Conservation (phyloP, 2,113 vertebrate species). For the Ctenomys sociabilis region DNA sequence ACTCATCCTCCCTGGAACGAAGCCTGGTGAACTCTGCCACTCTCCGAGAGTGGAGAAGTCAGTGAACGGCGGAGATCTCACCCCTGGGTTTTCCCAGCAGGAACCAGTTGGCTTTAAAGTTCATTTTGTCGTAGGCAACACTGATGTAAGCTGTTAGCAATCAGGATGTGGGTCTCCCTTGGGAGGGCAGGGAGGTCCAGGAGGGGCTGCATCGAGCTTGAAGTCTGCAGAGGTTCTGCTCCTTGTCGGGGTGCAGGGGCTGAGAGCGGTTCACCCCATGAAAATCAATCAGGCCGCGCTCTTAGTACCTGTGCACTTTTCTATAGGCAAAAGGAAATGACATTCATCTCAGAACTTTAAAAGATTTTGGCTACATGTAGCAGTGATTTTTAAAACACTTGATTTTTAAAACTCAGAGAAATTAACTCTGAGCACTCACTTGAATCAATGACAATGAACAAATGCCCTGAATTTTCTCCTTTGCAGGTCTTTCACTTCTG, state of each 20-base stretch:
- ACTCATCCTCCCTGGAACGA: no score
- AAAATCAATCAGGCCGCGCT: neutral
- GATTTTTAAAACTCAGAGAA: conserved; percentile 5
- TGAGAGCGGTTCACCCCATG: neutral
- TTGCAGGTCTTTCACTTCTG: conserved; percentile 5
- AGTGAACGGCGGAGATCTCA: neutral
- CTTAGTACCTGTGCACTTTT: neutral
- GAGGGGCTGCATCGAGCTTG: neutral
- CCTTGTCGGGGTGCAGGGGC: neutral
- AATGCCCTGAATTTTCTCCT: conserved; percentile 28
- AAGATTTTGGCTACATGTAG: neutral
- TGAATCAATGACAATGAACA: neutral
- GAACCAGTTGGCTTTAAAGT: neutral
- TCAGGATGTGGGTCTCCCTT: neutral
- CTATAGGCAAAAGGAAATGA: neutral
- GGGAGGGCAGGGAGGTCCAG: neutral
- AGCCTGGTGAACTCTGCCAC: neutral
- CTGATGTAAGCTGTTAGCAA: conserved; percentile 11
- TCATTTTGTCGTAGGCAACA: neutral
- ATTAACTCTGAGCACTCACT: neutral
- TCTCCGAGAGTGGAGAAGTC: neutral
- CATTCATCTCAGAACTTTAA: neutral
- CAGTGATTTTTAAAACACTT: conserved; percentile 11
- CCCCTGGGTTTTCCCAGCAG: neutral
- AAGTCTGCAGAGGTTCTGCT: neutral